A percentile compares a stretch with the other conserved stretches of the same genome.
phyloP scores from a whole-genome alignment of 2,797 vertebrate genomes.

The Nasua narica region DNA sequence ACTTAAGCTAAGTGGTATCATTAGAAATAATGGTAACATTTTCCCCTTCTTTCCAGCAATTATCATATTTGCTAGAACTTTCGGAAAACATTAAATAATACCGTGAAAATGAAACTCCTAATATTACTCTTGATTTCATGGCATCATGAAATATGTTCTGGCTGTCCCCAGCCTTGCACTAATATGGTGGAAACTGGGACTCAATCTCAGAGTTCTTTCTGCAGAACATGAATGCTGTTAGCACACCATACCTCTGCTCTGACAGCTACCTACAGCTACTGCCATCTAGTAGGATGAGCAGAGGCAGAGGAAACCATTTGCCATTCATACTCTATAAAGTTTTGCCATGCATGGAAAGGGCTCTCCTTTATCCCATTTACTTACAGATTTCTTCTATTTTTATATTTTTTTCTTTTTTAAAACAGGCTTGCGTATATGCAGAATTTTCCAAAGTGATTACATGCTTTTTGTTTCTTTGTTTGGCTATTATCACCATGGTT shows the following conservation, averaged over 20 bases:
- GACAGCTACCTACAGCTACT: too few relatives aligned
- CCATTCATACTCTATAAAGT: not conserved
- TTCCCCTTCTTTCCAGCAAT: not conserved
- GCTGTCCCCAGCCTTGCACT: not conserved
- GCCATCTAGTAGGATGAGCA: not conserved
- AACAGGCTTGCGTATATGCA: not conserved
- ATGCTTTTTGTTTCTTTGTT: not conserved
- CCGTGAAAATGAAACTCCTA: not conserved
- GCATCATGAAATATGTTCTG: not conserved
- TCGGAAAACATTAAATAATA: not conserved
- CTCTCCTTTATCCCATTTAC: not conserved
- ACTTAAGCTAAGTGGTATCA: not conserved
- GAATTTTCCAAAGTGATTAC: not conserved
- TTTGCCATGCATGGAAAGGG: not conserved
- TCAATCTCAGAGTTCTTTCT: not conserved
- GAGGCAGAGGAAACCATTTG: not conserved
- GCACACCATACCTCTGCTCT: not conserved
- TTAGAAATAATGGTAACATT: not conserved
- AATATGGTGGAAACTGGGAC: not conserved
- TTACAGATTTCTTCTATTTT: not conserved
- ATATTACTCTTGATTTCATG: not conserved
- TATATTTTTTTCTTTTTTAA: not conserved
- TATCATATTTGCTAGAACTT: not conserved
- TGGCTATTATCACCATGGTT: not conserved
- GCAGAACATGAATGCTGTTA: not conserved